phyloP scores from a whole-genome alignment of 2,888 invertebrate genomes.

The Crematogaster levior region DNA sequence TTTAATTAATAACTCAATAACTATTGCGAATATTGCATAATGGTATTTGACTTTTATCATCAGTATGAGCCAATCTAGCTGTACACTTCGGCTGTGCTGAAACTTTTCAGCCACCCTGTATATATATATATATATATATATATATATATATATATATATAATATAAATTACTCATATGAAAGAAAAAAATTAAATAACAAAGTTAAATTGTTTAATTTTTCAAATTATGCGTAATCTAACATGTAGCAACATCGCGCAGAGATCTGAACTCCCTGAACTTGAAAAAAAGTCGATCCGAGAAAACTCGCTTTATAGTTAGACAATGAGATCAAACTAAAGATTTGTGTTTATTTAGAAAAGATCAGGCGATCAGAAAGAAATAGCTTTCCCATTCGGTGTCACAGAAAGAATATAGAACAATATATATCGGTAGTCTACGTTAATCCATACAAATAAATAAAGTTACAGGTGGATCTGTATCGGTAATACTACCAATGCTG shows the following conservation, averaged over 20 bases:
- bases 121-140: too few relatives aligned
- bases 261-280: constrained; percentile 52
- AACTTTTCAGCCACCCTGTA: too few relatives aligned
- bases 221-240: background rate
- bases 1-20: too few relatives aligned
- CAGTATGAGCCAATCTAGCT: too few relatives aligned
- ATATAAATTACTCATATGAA: too few relatives aligned
- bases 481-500: constrained; percentile 97
- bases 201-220: background rate
- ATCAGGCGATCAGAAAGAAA: constrained; percentile 64
- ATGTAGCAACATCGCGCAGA: constrained; percentile 47
- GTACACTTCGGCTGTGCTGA: too few relatives aligned
- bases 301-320: constrained; percentile 60
- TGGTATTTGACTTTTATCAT: too few relatives aligned
- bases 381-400: constrained; percentile 68
- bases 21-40: too few relatives aligned
- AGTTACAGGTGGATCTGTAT: constrained; percentile 84
- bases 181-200: background rate
- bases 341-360: too few relatives aligned
- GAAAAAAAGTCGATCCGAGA: constrained; percentile 49
- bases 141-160: too few relatives aligned
- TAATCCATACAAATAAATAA: constrained; percentile 62
- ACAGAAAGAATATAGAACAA: constrained; percentile 64
- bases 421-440: constrained; percentile 59
- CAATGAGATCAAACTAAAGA: constrained; percentile 62